Evolutionary conservation across 2,113 vertebrate species (phyloP), one percentile per base, ranked within the genome.

Genomic region (Calonectris borealis): DNA sequence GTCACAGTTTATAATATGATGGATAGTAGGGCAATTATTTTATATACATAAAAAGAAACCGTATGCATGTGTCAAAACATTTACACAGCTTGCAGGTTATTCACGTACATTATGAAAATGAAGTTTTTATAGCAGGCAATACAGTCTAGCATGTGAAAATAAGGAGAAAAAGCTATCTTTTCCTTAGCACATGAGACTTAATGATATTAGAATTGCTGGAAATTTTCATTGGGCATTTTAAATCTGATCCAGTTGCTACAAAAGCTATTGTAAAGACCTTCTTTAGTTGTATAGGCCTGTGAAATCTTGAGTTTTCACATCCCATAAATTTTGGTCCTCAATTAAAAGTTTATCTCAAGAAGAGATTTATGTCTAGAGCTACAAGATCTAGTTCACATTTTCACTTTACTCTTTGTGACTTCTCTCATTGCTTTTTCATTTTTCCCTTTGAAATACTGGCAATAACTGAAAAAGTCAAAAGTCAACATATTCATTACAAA

Each of bases 11-110:
- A 83, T 92, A 85, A 73, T 69, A 88, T 78, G 77, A 77, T 71
- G 46, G 36, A 75, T 84, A 93, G 40, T 79, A 93, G 14, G 25
- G 75, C 52, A 94, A 92, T 92, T 95, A 77, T 91, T 96, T 88
- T 80, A 73, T 92, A 58, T 89, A 86, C 48, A 58, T 95, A 83
- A 87, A 92, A 92, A 87, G 70, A 69, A 51, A 44, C 40, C 94
- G 57, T 91, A 89, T 73, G 42, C 24, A 80, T 64, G 10, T 83
- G 70, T 96, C 58, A 92, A 94, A 96, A 93, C 62, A 95, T 94
- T 95, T 92, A 77, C 54, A 71, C 42, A 93, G 68, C 70, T 78
- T 90, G 21, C n/a, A 76, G 29, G 83, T 89, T 96, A 78, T 54
- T 92, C 85, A 86, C 0, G 5, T 66, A 76, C 48, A 40, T 88